Evolutionary conservation across 2,797 vertebrate genomes (phyloP), one percentile per base, ranked within the genome.

Genomic region (Sparidentex hasta): DNA sequence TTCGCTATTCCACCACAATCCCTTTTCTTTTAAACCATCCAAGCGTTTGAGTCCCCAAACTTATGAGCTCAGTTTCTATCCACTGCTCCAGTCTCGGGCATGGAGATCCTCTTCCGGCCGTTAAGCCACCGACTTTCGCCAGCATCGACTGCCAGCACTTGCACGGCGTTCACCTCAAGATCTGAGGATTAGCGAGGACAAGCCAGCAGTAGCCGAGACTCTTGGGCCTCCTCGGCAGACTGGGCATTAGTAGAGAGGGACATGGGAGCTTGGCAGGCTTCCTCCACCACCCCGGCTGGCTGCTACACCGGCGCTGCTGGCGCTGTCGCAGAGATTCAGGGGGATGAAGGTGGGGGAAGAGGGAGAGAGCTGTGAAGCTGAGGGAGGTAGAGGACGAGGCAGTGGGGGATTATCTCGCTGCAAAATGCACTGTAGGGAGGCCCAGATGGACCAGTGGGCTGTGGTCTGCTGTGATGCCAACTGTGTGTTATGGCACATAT

Each of bases 401-500:
- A 75, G 77, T 76, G 74, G 85, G 88, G 88, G 88, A 92, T 91
- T 88, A 93, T 92, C 87, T 92, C 64, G 11, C 74, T 65, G 87
- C 82, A 85, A 88, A 90, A 90, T 48, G 62, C 81, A 84, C 86
- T 80, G 76, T 48, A 25, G 84, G 83, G 86, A 83, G 65, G 86
- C 85, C 88, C 91, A 93, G 93, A 93, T 93, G 93, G 93, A 92
- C 81, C 76, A 69, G 80, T 84, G 84, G 75, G 85, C 81, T 75
- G 86, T 61, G 86, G 84, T 77, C 81, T 61, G 81, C 84, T 14
- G 56, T 7, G 23, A 65, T 69, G 87, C 87, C 88, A 91, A 87
- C 73, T 51, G 59, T 76, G 74, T 72, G 73, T 74, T 78, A 46
- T 59, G 1, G 18, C 65, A 74, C 71, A 65, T 46, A 51, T 44